Percentiles rank a stretch among this genome's conserved stretches.
These are phyloP conservation scores for Platypus cylindrus DNA, from an alignment of 2,888 invertebrate genomes.

Conservation along the genomic window DNA sequence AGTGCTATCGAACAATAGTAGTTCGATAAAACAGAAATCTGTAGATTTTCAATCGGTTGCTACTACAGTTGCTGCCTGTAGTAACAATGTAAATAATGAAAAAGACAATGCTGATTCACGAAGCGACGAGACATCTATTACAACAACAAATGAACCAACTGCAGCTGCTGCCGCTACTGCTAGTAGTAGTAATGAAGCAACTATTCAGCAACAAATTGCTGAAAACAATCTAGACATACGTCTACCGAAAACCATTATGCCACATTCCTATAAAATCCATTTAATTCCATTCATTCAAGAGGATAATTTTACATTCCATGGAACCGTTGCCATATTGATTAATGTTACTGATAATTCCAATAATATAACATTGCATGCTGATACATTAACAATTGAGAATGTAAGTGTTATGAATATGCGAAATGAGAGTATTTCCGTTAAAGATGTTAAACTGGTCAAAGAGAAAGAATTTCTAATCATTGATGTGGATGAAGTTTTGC, in stretches of 20 bases:
- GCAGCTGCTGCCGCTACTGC: slow-evolving; percentile 8
- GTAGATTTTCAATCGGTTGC: too few species aligned
- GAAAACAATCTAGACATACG: slow-evolving; percentile 42
- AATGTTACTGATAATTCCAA: slow-evolving; percentile 42
- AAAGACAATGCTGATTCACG: slow-evolving; percentile 29
- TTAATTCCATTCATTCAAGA: slow-evolving; percentile 60
- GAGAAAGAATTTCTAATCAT: slow-evolving; percentile 59
- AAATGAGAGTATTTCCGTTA: slow-evolving; percentile 15
- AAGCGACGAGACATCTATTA: not conserved
- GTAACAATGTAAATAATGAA: not conserved
- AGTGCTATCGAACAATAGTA: not conserved
- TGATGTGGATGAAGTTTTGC: slow-evolving; percentile 43
- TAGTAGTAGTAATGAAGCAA: not conserved
- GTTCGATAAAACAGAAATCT: not conserved
- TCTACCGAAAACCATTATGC: slow-evolving; percentile 53
- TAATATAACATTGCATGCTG: slow-evolving; percentile 63
- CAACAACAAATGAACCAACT: slow-evolving; percentile 6
- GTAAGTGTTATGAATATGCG: slow-evolving; percentile 18
- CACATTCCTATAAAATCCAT: slow-evolving; percentile 55
- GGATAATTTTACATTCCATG: slow-evolving; percentile 68
- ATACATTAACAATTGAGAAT: slow-evolving; percentile 51
- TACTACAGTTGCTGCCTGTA: too few species aligned
- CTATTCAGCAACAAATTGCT: not conserved
- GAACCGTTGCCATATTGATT: slow-evolving; percentile 51
- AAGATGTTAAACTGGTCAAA: slow-evolving; percentile 38